phyloP scores from a whole-genome alignment of 2,888 invertebrate genomes.

The Zaprionus lineosus region DNA sequence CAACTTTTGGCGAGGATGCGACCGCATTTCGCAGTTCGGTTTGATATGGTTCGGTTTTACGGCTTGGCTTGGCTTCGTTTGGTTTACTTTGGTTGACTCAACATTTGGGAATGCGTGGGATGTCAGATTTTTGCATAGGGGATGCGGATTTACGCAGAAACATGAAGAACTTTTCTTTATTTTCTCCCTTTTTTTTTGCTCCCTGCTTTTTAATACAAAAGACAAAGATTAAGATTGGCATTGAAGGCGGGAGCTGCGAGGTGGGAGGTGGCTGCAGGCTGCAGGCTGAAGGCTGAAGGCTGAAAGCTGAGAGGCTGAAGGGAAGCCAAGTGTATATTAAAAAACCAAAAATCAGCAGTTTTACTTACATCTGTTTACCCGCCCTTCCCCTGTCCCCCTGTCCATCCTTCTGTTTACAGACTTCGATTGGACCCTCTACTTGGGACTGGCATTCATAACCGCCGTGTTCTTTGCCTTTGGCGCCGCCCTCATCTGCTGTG shows the following conservation, averaged over 20 bases:
- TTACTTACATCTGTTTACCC: slow-evolving; percentile 42
- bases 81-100: slow-evolving; percentile 67
- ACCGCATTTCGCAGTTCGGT: slow-evolving; percentile 47
- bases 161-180: slow-evolving; percentile 32
- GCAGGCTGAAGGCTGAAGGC: too few relatives aligned
- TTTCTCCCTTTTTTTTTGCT: slow-evolving; percentile 15
- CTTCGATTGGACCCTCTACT: slow-evolving; percentile 83
- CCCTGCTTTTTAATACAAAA: slow-evolving; percentile 73
- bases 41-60: slow-evolving; percentile 39
- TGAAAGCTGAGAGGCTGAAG: too few relatives aligned
- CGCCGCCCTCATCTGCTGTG: slow-evolving; percentile 80
- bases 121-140: slow-evolving; percentile 31
- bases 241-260: slow-evolving; percentile 13
- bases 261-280: background rate
- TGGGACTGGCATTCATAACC: slow-evolving; percentile 81
- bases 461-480: slow-evolving; percentile 81
- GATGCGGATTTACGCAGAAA: slow-evolving; percentile 65
- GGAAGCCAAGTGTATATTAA: slow-evolving; percentile 44
- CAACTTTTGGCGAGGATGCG: slow-evolving; percentile 62
- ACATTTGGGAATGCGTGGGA: slow-evolving; percentile 43
- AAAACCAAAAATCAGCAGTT: slow-evolving; percentile 64
- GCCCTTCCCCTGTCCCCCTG: background rate
- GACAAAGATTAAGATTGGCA: slow-evolving; percentile 74
- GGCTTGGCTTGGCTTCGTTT: slow-evolving; percentile 21
- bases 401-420: slow-evolving; percentile 55